Conservation (phyloP, 2,797 vertebrate species). For the Platyrinchus mystaceus region DNA sequence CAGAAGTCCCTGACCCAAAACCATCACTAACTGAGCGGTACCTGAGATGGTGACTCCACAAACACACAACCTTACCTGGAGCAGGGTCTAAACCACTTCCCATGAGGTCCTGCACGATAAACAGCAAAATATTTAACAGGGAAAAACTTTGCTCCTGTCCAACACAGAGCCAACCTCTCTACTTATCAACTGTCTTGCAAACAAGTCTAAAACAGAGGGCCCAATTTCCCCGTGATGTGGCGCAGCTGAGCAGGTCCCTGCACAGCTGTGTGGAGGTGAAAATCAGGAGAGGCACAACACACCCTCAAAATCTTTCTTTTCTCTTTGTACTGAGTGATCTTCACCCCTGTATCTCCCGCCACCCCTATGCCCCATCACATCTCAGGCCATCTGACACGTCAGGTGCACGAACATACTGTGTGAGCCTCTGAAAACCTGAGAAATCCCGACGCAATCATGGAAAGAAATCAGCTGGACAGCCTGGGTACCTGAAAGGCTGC, state of each 20-base stretch:
- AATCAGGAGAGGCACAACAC: neutral
- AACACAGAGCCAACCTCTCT: accelerated
- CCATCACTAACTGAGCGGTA: neutral
- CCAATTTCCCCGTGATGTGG: accelerated
- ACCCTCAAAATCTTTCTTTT: neutral
- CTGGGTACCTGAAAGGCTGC: slow-evolving; percentile 21
- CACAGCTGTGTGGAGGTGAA: neutral
- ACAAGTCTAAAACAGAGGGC: neutral
- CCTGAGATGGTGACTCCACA: accelerated
- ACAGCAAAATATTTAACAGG: accelerated
- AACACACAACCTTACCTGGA: neutral
- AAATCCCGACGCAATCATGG: neutral
- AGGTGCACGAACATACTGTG: neutral
- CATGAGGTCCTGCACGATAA: accelerated
- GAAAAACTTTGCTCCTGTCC: accelerated
- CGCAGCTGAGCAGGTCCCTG: neutral
- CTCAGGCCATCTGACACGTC: accelerated
- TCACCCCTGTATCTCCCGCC: neutral
- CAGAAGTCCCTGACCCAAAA: neutral
- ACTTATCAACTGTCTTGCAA: neutral
- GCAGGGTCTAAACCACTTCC: neutral
- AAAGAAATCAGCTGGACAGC: neutral
- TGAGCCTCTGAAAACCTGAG: neutral
- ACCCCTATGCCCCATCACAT: neutral
- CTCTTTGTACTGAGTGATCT: neutral